Evolutionary conservation across 2,888 invertebrate species (phyloP).

Genomic region (Hydropsyche betteni): DNA sequence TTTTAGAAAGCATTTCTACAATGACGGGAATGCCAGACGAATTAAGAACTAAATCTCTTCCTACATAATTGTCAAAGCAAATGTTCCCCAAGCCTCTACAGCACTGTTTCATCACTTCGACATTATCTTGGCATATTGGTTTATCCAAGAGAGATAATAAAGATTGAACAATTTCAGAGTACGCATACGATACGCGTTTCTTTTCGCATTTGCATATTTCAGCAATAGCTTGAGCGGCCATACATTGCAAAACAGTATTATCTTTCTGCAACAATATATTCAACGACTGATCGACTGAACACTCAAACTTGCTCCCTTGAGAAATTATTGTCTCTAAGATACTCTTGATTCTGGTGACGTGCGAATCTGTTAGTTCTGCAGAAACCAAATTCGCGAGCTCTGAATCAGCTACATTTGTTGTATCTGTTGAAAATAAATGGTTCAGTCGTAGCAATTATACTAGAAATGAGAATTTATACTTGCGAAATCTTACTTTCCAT

Average conservation of each 20-base stretch:
- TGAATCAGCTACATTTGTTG: not conserved
- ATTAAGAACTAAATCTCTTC: conserved; percentile 65
- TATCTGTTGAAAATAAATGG: not conserved
- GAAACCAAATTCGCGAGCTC: conserved; percentile 35
- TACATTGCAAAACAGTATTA: conserved; percentile 64
- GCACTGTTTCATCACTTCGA: conserved; percentile 74
- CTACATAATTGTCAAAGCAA: conserved; percentile 85
- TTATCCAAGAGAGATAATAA: conserved; percentile 66
- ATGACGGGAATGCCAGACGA: conserved; percentile 54
- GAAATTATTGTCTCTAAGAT: conserved; percentile 63
- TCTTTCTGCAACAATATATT: conserved; percentile 60
- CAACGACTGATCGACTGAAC: conserved; percentile 61
- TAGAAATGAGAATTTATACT: not conserved
- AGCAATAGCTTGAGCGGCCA: conserved; percentile 77
- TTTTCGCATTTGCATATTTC: conserved; percentile 82
- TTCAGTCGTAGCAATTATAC: not conserved
- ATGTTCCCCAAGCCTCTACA: conserved; percentile 88
- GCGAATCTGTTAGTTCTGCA: conserved; percentile 13
- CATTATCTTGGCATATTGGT: conserved; percentile 55
- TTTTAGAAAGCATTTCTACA: conserved; percentile 45
- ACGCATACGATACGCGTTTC: conserved; percentile 77
- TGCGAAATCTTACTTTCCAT: too few relatives aligned
- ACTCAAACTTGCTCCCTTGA: conserved; percentile 62
- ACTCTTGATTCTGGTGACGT: conserved; percentile 58
- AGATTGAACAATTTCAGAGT: conserved; percentile 67